Percentiles rank a stretch among this genome's conserved stretches.
phyloP scores from a whole-genome alignment of 1,140 invertebrate genomes.

The Zaprionus nigranus region DNA sequence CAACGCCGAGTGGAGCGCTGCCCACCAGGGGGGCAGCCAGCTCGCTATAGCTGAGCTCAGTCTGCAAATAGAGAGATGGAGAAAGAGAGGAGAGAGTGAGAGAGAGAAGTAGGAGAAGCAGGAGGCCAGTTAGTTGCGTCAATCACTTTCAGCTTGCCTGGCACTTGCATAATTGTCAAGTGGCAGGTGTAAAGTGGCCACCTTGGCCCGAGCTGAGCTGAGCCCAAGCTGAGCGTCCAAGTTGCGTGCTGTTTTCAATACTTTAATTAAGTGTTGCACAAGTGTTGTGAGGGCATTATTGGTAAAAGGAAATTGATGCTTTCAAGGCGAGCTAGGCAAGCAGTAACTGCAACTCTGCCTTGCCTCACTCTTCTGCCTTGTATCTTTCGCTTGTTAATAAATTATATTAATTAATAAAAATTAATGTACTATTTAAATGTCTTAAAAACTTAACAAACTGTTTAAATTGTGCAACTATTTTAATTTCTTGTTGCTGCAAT shows the following conservation, averaged over 20 bases:
- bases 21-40: constrained; percentile 83
- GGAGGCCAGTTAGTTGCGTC: constrained; percentile 5
- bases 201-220: background rate
- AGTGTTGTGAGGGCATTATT: background rate
- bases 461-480: background rate
- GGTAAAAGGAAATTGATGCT: background rate
- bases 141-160: constrained; percentile 19
- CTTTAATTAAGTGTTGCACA: constrained; percentile 4
- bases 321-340: too few species aligned
- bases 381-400: background rate
- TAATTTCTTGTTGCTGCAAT: background rate
- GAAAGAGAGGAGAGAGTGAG: background rate
- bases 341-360: too few species aligned
- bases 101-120: too few species aligned
- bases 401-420: background rate
- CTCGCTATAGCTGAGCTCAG: constrained; percentile 87
- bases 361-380: too few species aligned
- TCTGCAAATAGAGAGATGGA: constrained; percentile 38
- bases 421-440: background rate
- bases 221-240: background rate
- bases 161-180: constrained; percentile 28
- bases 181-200: constrained; percentile 13
- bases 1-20: constrained; percentile 16
- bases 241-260: background rate
- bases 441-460: too few species aligned